Evolutionary conservation across 2,113 vertebrate species (phyloP).

Genomic region (Lipophrys pholis): DNA sequence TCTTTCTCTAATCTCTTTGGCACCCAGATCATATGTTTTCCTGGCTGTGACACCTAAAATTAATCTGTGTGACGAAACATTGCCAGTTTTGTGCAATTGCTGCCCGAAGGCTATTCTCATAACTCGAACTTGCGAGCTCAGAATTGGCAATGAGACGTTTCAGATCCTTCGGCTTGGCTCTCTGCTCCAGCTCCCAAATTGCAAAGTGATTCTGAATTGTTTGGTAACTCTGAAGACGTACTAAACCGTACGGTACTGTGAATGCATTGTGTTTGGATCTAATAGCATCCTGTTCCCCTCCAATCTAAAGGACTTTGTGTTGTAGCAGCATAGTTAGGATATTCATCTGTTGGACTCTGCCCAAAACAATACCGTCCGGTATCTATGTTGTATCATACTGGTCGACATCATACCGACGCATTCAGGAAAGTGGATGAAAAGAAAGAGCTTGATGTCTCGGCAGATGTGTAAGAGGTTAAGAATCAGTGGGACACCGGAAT

Average conservation of each 20-base stretch:
- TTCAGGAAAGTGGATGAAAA: constrained; percentile 45
- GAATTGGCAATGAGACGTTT: constrained; percentile 10
- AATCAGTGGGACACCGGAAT: constrained; percentile 57
- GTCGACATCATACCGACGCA: constrained; percentile 55
- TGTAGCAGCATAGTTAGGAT: constrained; percentile 69
- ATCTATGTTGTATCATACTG: constrained; percentile 3
- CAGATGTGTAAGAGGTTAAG: constrained; percentile 62
- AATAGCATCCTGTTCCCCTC: constrained; percentile 6
- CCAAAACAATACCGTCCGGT: constrained; percentile 23
- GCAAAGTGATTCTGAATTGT: not conserved
- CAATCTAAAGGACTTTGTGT: constrained; percentile 48
- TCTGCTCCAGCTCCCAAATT: constrained; percentile 33
- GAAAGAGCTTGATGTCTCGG: constrained; percentile 54
- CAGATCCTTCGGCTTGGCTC: constrained; percentile 37
- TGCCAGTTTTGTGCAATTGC: not conserved
- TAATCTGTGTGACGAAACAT: constrained; percentile 43
- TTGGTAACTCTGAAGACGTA: not conserved
- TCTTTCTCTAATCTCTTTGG: constrained; percentile 69
- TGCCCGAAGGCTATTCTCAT: constrained; percentile 1
- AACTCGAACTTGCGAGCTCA: constrained; percentile 16
- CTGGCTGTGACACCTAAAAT: constrained; percentile 45
- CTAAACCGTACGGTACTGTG: constrained; percentile 34
- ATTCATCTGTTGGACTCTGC: constrained; percentile 42
- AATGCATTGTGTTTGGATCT: constrained; percentile 24
- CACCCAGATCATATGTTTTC: constrained; percentile 66